Evolutionary conservation across 2,113 vertebrate species (phyloP), one percentile per base, ranked within the genome.

Genomic region (Rana temporaria): DNA sequence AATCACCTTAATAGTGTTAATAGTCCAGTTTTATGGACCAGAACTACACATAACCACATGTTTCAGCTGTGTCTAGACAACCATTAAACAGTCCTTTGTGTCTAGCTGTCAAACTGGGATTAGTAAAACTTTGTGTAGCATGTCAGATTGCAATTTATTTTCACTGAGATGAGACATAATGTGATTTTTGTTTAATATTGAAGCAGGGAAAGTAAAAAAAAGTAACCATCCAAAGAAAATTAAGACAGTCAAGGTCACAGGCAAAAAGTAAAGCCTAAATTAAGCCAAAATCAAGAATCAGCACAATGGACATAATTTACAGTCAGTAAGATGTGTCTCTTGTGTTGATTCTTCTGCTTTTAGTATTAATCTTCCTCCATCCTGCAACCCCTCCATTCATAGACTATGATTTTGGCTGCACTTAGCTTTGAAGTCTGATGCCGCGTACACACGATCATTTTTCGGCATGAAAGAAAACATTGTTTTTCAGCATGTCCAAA

Each of bases 81-180:
- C 67, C 30, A 38, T 48, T 42, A 69, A 19, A 30, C 53, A n/a
- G 53, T 20, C 71, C 16, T 22, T 53, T 26, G 53, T 16, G 22
- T 26, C 48, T 52, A 73, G 55, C 26, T 30, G 52, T 73, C 71
- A 73, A 73, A 73, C 24, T 73, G 55, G 71, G 71, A 53, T 73
- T 55, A 73, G 55, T 73, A 57, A 73, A 73, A 59, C 17, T 17
- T 55, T 34, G 71, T 73, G 71, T 73, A 57, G 24, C 55, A 73
- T 17, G 19, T 53, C 22, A 53, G 11, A 57, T 57, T 26, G 52
- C 52, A 32, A 26, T 24, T 14, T 59, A 59, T 59, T 26, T 32
- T 73, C 55, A 73, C 53, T 57, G 71, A 57, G 17, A 19, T 32
- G 71, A 32, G 26, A 59, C 18, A 57, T 57, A 73, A 73, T 73